A percentile compares a stretch with the other conserved stretches of the same genome.
Conservation (phyloP, 2,888 invertebrate genomes). For the Lamellibrachia satsuma region DNA sequence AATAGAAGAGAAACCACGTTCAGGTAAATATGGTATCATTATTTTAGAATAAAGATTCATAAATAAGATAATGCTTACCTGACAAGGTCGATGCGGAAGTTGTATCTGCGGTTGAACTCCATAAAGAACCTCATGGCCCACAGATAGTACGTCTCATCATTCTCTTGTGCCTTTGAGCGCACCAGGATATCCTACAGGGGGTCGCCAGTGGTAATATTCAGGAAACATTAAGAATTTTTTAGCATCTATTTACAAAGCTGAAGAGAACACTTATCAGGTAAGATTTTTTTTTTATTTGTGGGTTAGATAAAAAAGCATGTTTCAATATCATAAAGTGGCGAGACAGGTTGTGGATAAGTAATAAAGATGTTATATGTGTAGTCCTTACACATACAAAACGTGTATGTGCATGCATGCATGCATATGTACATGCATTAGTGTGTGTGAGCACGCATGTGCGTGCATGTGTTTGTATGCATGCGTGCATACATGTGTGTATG, state of each 20-base stretch:
- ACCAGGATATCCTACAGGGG: conserved; percentile 65
- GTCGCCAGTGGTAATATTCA: background rate
- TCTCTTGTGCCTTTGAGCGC: conserved; percentile 74
- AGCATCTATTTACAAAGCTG: background rate
- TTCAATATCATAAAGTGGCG: background rate
- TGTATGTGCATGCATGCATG: too few relatives aligned
- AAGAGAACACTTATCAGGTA: background rate
- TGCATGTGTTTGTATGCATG: too few relatives aligned
- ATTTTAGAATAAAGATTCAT: background rate
- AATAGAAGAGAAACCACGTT: too few relatives aligned
- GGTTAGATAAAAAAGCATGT: background rate
- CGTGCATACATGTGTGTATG: too few relatives aligned
- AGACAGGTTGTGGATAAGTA: background rate
- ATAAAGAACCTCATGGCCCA: conserved; percentile 96
- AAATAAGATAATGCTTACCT: conserved; percentile 71
- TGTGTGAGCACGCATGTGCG: too few relatives aligned
- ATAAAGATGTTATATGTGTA: background rate
- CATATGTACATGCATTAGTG: too few relatives aligned
- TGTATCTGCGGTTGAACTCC: conserved; percentile 84
- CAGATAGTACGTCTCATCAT: conserved; percentile 92
- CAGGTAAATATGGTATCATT: too few relatives aligned
- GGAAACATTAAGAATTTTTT: background rate
- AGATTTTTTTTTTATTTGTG: background rate
- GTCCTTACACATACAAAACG: background rate
- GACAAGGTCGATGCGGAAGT: conserved; percentile 40